Evolutionary conservation across 2,113 vertebrate genomes (phyloP).

Genomic region (Nymphicus hollandicus): DNA sequence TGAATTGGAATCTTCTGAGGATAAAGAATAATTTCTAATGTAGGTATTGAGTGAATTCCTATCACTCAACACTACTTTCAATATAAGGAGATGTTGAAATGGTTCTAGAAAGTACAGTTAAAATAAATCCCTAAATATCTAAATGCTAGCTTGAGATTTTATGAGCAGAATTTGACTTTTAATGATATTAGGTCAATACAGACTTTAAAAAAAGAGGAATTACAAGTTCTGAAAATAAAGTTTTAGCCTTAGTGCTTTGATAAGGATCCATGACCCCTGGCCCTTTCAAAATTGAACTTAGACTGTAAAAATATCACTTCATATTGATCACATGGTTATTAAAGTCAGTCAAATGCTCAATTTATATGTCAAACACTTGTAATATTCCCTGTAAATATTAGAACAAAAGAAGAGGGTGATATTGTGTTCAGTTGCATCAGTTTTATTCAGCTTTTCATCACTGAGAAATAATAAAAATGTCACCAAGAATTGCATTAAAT

Average conservation of each 20-base stretch:
- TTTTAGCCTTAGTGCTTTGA: slow-evolving; percentile 89
- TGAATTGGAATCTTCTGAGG: background rate
- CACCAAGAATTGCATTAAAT: slow-evolving; percentile 58
- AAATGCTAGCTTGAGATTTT: background rate
- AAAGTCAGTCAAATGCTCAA: slow-evolving; percentile 93
- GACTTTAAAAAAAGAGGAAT: background rate
- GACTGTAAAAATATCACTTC: slow-evolving; percentile 96
- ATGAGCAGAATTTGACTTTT: slow-evolving; percentile 42
- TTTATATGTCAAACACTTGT: slow-evolving; percentile 94
- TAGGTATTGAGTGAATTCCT: background rate
- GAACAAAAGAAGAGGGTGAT: slow-evolving; percentile 60
- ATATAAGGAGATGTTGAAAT: background rate
- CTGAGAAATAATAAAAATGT: slow-evolving; percentile 64
- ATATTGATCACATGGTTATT: slow-evolving; percentile 98
- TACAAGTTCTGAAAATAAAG: slow-evolving; percentile 62
- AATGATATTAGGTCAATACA: slow-evolving; percentile 16
- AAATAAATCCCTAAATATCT: background rate
- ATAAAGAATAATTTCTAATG: background rate
- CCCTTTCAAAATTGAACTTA: slow-evolving; percentile 91
- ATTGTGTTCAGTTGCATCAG: slow-evolving; percentile 42
- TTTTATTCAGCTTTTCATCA: slow-evolving; percentile 60
- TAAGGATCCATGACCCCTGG: slow-evolving; percentile 83
- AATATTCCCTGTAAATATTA: slow-evolving; percentile 81
- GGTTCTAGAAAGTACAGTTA: background rate
- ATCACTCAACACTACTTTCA: background rate